Conservation (phyloP, 1,140 invertebrate genomes). For the Theocolax elegans region DNA sequence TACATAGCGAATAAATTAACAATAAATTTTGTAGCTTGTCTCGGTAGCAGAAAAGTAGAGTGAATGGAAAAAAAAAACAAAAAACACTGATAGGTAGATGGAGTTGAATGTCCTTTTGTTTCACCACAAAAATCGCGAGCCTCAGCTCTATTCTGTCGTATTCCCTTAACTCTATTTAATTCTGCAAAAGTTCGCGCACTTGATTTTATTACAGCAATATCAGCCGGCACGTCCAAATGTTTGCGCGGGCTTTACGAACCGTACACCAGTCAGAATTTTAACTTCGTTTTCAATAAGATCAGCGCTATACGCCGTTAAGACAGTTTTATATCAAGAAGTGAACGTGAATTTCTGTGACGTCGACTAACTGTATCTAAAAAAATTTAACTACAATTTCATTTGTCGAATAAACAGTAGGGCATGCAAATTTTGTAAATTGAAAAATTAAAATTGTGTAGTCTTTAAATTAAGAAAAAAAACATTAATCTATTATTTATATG, state of each 20-base stretch:
- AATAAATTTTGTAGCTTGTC: conserved; percentile 3
- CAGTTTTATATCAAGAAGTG: no score
- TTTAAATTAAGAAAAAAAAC: no score
- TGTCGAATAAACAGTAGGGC: no score
- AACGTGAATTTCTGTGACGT: no score
- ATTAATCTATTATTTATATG: no score
- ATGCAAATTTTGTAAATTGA: no score
- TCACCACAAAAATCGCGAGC: not conserved
- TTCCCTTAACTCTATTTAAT: not conserved
- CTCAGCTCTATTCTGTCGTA: not conserved
- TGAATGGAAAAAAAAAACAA: conserved; percentile 1
- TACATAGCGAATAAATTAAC: conserved; percentile 24
- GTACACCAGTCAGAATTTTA: not conserved
- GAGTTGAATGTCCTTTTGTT: not conserved
- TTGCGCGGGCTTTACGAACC: not conserved
- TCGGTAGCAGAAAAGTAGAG: not conserved
- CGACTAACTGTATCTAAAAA: no score
- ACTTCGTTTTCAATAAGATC: not conserved
- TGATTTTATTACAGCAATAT: not conserved
- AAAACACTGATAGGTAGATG: no score
- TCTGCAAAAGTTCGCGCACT: not conserved
- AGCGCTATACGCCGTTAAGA: no score
- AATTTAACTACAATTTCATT: no score
- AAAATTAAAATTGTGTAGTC: no score
- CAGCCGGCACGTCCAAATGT: not conserved